Percentiles rank a stretch among this genome's conserved stretches.
Conservation (phyloP, 2,888 invertebrate genomes). For the Nemurella pictetii region DNA sequence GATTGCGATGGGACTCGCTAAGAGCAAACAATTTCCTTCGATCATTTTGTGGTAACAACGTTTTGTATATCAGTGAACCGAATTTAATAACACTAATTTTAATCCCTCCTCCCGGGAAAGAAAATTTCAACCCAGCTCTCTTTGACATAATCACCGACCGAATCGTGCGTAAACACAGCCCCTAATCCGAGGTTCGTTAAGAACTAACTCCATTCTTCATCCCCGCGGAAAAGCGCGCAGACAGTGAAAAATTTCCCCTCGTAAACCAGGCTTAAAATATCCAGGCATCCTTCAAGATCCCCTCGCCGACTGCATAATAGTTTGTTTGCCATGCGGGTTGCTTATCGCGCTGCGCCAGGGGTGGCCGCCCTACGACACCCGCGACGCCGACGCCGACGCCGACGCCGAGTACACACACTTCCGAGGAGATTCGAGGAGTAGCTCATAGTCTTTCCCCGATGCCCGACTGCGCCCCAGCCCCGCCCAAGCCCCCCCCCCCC, state of each 20-base stretch:
- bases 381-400: no score
- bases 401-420: no score
- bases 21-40: no score
- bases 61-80: no score
- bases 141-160: not conserved
- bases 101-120: not conserved
- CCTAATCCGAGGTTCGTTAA: not conserved
- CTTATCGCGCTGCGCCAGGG: slow-evolving; percentile 7
- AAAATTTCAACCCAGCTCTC: not conserved
- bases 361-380: not conserved
- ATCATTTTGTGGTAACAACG: no score
- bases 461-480: no score
- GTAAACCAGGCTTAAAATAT: not conserved
- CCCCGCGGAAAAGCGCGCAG: not conserved
- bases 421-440: not conserved
- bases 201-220: not conserved
- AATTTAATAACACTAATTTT: no score
- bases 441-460: no score
- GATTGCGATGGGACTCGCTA: no score
- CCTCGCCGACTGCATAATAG: not conserved
- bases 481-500: not conserved
- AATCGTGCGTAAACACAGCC: not conserved
- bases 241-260: not conserved
- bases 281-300: not conserved
- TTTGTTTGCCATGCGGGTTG: slow-evolving; percentile 14